phyloP scores from a whole-genome alignment of 2,888 invertebrate species.

The Polyommatus iphigenia region DNA sequence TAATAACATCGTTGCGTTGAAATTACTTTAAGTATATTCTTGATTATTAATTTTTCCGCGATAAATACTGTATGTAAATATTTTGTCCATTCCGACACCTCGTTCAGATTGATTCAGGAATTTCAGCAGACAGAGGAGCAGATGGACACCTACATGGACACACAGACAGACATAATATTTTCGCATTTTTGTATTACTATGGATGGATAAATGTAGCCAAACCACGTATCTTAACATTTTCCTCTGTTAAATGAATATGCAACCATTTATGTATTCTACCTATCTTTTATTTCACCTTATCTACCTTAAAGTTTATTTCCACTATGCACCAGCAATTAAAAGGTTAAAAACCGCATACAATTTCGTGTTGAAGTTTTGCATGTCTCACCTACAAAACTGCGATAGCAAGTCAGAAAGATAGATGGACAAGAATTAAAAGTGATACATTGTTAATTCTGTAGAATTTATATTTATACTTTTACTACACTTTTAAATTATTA shows the following conservation, averaged over 20 bases:
- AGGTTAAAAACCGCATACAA: slow-evolving; percentile 20
- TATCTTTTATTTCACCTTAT: neutral
- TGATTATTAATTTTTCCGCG: too few relatives aligned
- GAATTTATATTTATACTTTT: too few relatives aligned
- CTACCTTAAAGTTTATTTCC: neutral
- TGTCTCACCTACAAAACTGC: neutral
- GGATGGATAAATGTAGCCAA: neutral
- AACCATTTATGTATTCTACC: neutral
- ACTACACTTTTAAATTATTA: too few relatives aligned
- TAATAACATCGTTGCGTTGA: too few relatives aligned
- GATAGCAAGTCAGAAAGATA: neutral
- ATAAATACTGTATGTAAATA: too few relatives aligned
- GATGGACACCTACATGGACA: too few relatives aligned
- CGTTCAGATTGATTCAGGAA: neutral
- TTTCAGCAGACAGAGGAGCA: neutral
- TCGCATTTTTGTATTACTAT: neutral
- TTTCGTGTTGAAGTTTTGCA: slow-evolving; percentile 12
- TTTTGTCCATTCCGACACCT: neutral
- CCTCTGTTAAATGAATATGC: neutral
- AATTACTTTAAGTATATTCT: too few relatives aligned
- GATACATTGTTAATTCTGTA: neutral
- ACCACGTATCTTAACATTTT: too few relatives aligned
- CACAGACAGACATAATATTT: neutral
- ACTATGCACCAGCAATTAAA: slow-evolving; percentile 10
- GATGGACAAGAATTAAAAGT: neutral